Percentiles rank a stretch among this genome's conserved stretches.
These are phyloP conservation scores for Lichenostomus cassidix DNA, from an alignment of 2,113 vertebrate genomes.

Conservation along the genomic window DNA sequence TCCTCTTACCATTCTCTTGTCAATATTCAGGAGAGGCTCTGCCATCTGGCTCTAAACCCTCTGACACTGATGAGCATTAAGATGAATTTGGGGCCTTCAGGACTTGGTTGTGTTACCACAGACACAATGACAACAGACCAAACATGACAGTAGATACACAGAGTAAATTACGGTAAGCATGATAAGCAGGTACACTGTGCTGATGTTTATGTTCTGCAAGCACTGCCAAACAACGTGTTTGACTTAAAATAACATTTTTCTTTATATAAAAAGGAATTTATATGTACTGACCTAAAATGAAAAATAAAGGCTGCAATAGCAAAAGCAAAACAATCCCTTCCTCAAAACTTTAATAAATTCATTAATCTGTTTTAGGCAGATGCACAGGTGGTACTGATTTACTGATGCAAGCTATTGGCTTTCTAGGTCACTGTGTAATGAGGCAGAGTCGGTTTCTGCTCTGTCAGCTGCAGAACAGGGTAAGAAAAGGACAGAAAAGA, in stretches of 20 bases:
- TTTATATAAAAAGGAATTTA: neutral
- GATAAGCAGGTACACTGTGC: neutral
- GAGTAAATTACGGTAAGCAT: neutral
- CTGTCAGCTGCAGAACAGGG: neutral
- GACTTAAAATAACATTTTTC: neutral
- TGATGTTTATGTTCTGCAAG: neutral
- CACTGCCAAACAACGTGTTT: neutral
- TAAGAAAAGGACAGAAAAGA: conserved; percentile 28
- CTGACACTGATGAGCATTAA: neutral
- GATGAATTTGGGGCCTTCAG: neutral
- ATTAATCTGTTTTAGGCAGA: conserved; percentile 21
- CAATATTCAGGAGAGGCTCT: neutral
- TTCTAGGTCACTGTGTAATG: conserved; percentile 49
- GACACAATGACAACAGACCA: neutral
- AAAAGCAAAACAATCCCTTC: neutral
- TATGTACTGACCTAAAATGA: neutral
- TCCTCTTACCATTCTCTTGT: neutral
- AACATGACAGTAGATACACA: neutral
- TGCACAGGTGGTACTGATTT: conserved; percentile 28
- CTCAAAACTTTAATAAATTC: conserved; percentile 30
- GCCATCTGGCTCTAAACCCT: neutral
- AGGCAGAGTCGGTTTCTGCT: conserved; percentile 27
- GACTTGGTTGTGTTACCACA: neutral
- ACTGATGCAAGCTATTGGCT: conserved; percentile 39
- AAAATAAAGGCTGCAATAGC: neutral